Conservation (phyloP, 2,888 invertebrate species). For the Sphaeridia pumilis region DNA sequence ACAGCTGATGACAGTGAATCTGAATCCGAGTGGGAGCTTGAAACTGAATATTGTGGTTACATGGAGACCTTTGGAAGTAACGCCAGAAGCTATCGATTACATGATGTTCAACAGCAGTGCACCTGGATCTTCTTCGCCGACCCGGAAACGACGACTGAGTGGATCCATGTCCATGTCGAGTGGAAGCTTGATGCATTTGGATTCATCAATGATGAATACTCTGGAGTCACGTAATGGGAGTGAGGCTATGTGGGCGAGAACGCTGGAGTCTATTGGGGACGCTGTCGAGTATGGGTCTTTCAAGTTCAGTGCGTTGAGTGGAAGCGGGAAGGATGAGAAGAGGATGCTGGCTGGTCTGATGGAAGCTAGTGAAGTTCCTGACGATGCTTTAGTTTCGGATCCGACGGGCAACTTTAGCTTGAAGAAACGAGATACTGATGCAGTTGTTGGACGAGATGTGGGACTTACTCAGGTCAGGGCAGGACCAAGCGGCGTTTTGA, state of each 20-base stretch:
- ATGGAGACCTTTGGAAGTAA: conserved; percentile 41
- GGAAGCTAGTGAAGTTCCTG: not conserved
- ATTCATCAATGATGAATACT: conserved; percentile 8
- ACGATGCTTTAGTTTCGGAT: conserved; percentile 5
- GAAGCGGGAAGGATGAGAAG: conserved; percentile 11
- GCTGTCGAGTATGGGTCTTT: conserved; percentile 12
- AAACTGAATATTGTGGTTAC: conserved; percentile 47
- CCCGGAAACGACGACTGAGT: conserved; percentile 26
- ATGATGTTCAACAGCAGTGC: not conserved
- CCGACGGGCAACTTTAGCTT: conserved; percentile 18
- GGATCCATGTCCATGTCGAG: conserved; percentile 9
- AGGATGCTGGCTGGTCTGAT: not conserved
- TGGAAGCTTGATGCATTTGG: not conserved
- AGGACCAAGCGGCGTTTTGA: no score
- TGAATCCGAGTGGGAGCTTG: conserved; percentile 48
- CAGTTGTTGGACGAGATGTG: not conserved
- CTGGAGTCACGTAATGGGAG: conserved; percentile 6
- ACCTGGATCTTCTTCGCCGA: conserved; percentile 13
- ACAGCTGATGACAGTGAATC: conserved; percentile 48
- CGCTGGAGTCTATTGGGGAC: conserved; percentile 11
- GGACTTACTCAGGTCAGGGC: no score
- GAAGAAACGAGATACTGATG: conserved; percentile 8
- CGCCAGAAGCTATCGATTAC: not conserved
- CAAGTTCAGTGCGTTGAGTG: conserved; percentile 13
- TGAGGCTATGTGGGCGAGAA: conserved; percentile 13